A percentile compares a stretch with the other conserved stretches of the same genome.
These are phyloP conservation scores for Okapia johnstoni DNA, from an alignment of 2,113 vertebrate species.

Conservation along the genomic window DNA sequence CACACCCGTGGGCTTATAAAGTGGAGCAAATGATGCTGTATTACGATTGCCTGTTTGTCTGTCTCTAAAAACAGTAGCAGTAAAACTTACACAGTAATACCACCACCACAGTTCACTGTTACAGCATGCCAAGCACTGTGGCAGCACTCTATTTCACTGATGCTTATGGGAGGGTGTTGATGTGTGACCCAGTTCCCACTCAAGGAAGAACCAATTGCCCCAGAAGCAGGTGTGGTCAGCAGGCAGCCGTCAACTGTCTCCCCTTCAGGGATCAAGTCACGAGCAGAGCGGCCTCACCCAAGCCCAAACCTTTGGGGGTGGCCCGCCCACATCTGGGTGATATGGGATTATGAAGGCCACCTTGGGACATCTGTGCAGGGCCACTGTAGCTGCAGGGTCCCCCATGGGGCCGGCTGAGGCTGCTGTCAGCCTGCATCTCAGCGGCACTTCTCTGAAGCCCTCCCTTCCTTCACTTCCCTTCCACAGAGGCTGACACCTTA, in stretches of 20 bases:
- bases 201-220: not conserved
- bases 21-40: not conserved
- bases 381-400: not conserved
- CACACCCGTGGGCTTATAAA: not conserved
- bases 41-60: not conserved
- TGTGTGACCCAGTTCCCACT: not conserved
- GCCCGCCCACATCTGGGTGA: not conserved
- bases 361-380: not conserved
- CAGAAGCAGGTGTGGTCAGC: not conserved
- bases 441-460: not conserved
- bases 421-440: not conserved
- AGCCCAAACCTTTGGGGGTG: not conserved
- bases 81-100: not conserved
- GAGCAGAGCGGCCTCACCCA: not conserved
- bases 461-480: not conserved
- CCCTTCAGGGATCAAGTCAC: not conserved
- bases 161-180: not conserved
- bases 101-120: not conserved
- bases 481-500: not conserved
- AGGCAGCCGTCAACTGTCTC: not conserved
- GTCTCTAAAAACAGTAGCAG: not conserved
- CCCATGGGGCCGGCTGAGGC: not conserved
- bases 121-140: not conserved
- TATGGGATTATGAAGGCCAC: not conserved
- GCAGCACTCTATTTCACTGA: not conserved